Conservation (phyloP, 2,113 vertebrate genomes). For the Sphyrna mokarran region DNA sequence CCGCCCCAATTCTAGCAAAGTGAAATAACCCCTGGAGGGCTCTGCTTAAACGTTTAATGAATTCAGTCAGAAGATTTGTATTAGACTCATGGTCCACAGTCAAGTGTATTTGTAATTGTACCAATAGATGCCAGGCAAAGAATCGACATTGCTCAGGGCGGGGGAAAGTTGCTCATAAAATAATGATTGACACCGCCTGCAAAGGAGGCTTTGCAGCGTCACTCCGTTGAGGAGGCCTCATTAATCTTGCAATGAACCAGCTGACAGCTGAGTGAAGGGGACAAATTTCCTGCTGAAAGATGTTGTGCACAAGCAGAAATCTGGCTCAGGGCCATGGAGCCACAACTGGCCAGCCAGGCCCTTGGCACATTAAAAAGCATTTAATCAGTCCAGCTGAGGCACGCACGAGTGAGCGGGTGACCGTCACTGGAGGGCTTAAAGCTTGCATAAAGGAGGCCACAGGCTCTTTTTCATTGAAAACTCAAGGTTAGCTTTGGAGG, state of each 20-base stretch:
- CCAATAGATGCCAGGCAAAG: neutral
- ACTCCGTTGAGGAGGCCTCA: conserved; percentile 46
- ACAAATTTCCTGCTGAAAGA: conserved; percentile 46
- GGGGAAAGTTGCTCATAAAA: conserved; percentile 43
- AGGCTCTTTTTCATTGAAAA: neutral
- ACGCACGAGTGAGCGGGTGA: neutral
- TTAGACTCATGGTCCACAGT: neutral
- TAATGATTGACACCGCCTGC: conserved; percentile 43
- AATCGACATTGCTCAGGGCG: neutral
- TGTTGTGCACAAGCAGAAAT: neutral
- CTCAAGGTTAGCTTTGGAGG: neutral
- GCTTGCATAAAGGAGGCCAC: neutral
- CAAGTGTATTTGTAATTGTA: neutral
- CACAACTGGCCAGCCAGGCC: neutral
- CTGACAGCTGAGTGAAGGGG: conserved; percentile 47
- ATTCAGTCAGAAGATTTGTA: neutral
- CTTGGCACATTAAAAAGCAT: neutral
- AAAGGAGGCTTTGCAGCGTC: conserved; percentile 46
- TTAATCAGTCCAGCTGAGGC: neutral
- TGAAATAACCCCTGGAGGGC: neutral
- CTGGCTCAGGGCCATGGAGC: neutral
- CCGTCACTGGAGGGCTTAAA: neutral
- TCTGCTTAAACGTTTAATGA: neutral
- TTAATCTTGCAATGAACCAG: conserved; percentile 47
- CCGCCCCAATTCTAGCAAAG: neutral